phyloP scores from a whole-genome alignment of 2,113 vertebrate species.

The Nothoprocta pentlandii region DNA sequence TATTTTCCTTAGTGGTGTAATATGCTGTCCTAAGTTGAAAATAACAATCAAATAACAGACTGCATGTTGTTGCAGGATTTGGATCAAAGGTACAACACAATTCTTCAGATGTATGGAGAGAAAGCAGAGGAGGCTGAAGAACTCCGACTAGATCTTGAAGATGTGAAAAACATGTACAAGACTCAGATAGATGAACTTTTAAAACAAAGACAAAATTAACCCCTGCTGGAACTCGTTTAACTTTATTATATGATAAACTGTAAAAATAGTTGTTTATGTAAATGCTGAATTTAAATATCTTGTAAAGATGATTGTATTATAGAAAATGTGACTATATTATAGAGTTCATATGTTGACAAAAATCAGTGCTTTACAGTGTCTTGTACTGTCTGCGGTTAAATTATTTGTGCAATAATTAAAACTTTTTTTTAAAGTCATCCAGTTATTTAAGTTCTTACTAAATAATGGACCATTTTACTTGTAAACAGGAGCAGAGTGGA shows the following conservation, averaged over 20 bases:
- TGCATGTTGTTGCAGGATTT: slow-evolving; percentile 85
- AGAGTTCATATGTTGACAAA: slow-evolving; percentile 60
- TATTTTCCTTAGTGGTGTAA: neutral
- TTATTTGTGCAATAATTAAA: slow-evolving; percentile 85
- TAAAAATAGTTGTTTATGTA: slow-evolving; percentile 69
- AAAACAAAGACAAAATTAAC: slow-evolving; percentile 82
- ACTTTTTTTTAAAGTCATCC: slow-evolving; percentile 55
- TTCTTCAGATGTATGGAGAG: slow-evolving; percentile 99
- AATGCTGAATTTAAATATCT: slow-evolving; percentile 66
- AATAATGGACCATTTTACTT: slow-evolving; percentile 27
- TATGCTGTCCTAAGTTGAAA: neutral
- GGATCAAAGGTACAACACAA: slow-evolving; percentile 98
- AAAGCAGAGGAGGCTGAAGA: slow-evolving; percentile 98
- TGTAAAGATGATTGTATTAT: slow-evolving; percentile 78
- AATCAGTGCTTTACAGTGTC: slow-evolving; percentile 70
- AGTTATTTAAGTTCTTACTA: slow-evolving; percentile 63
- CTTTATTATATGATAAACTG: slow-evolving; percentile 25
- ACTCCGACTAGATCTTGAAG: slow-evolving; percentile 93
- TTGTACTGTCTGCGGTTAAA: slow-evolving; percentile 78
- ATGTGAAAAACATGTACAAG: slow-evolving; percentile 99
- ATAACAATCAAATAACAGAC: neutral
- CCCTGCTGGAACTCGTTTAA: slow-evolving; percentile 24
- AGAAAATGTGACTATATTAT: slow-evolving; percentile 72
- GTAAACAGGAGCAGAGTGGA: slow-evolving; percentile 31
- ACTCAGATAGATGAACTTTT: slow-evolving; percentile 97